These are phyloP conservation scores for Leptosomus discolor DNA, from an alignment of 2,113 vertebrate genomes.

Conservation along the genomic window DNA sequence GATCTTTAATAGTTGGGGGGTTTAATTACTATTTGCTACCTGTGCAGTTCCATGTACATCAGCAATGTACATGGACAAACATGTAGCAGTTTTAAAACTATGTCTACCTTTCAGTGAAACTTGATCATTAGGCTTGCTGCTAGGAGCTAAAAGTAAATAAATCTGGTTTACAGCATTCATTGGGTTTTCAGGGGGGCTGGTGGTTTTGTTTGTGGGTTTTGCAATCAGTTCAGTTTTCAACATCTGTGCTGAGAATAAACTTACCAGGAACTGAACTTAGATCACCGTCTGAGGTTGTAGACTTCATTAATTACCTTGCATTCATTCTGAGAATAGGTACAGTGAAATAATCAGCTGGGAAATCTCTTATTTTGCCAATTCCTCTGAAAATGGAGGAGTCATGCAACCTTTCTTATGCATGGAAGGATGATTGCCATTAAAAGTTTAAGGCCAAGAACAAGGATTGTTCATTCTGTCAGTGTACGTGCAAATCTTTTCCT, in stretches of 20 bases:
- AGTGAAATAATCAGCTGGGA: background rate
- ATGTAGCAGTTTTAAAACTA: background rate
- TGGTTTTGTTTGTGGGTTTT: fast-evolving
- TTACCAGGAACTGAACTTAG: background rate
- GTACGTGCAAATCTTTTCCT: background rate
- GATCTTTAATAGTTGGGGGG: fast-evolving
- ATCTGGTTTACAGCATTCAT: background rate
- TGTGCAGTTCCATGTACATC: background rate
- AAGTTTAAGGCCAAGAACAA: background rate
- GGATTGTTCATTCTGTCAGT: background rate
- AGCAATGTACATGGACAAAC: too few relatives aligned
- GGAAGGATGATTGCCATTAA: background rate
- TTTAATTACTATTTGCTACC: background rate
- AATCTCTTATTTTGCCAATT: background rate
- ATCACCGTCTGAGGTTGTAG: background rate
- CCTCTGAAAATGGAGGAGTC: background rate
- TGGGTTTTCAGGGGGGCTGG: too few relatives aligned
- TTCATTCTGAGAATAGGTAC: background rate
- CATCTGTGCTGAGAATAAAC: background rate
- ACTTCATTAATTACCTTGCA: background rate
- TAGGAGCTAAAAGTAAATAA: background rate
- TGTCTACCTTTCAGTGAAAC: background rate
- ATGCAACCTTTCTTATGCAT: background rate
- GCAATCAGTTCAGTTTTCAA: background rate
- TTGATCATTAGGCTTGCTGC: background rate